Evolutionary conservation across 2,797 vertebrate species (phyloP).

Genomic region (Adrianichthys oophorus): DNA sequence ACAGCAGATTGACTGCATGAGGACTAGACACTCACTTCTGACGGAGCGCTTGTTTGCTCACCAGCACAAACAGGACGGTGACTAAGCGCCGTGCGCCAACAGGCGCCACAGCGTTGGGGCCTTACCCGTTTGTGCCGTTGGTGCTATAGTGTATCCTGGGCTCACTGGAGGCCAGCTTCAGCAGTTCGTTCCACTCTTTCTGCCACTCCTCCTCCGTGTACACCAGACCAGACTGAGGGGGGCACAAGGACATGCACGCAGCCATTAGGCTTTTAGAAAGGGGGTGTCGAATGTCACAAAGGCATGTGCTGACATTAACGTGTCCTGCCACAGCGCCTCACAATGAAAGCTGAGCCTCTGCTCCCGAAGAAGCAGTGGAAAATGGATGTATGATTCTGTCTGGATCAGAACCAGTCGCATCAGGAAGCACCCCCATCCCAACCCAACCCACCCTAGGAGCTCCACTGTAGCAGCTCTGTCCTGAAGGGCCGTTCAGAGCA

Average conservation of each 20-base stretch:
- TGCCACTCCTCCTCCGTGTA: slow-evolving; percentile 99
- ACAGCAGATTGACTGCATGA: slow-evolving; percentile 25
- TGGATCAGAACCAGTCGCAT: too few relatives aligned
- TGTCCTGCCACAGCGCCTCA: slow-evolving; percentile 36
- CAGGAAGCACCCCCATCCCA: too few relatives aligned
- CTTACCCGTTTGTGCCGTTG: slow-evolving; percentile 82
- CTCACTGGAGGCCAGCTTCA: slow-evolving; percentile 91
- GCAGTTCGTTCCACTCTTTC: slow-evolving; percentile 95
- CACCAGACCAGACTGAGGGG: slow-evolving; percentile 89
- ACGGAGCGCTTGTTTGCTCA: slow-evolving; percentile 41
- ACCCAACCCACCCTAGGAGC: too few relatives aligned
- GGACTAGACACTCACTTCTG: slow-evolving; percentile 20
- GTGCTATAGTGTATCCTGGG: slow-evolving; percentile 89
- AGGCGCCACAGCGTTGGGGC: slow-evolving; percentile 42
- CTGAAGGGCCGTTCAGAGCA: slow-evolving; percentile 24
- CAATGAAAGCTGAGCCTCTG: slow-evolving; percentile 15
- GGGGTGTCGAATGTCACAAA: slow-evolving; percentile 57
- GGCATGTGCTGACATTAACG: slow-evolving; percentile 37
- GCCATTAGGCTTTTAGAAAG: slow-evolving; percentile 46
- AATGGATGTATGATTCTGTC: too few relatives aligned
- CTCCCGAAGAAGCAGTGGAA: slow-evolving; percentile 4
- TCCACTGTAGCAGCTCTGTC: slow-evolving; percentile 1
- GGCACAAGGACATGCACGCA: slow-evolving; percentile 24
- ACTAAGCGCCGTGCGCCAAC: slow-evolving; percentile 33
- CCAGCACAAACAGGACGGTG: slow-evolving; percentile 59